Percentiles rank a stretch among this genome's conserved stretches.
Conservation (phyloP, 2,888 invertebrate species). For the Chaitophorus viminalis region DNA sequence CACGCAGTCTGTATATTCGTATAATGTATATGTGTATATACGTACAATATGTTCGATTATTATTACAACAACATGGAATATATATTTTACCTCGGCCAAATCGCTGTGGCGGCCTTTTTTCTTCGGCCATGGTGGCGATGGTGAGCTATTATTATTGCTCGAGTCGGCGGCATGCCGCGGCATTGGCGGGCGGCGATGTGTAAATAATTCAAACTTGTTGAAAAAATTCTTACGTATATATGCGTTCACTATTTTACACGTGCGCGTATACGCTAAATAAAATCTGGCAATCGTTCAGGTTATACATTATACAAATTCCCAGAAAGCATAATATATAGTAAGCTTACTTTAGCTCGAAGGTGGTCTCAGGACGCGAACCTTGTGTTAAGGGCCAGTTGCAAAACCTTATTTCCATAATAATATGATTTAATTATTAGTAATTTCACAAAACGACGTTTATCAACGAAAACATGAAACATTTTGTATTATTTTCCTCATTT, state of each 20-base stretch:
- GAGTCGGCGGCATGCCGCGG: slow-evolving; percentile 25
- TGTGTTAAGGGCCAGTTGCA: too few relatives aligned
- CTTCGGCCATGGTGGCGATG: not conserved
- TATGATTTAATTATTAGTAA: too few relatives aligned
- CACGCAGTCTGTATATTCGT: not conserved
- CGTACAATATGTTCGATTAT: not conserved
- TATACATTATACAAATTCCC: not conserved
- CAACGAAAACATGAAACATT: too few relatives aligned
- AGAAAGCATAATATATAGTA: not conserved
- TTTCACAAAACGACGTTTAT: too few relatives aligned
- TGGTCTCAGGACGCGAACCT: too few relatives aligned
- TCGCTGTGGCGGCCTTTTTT: slow-evolving; percentile 2
- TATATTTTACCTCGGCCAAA: slow-evolving; percentile 15
- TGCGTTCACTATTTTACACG: not conserved
- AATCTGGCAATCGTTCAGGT: slow-evolving; percentile 21
- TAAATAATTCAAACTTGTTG: slow-evolving; percentile 35
- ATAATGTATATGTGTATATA: not conserved
- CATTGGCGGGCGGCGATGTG: not conserved
- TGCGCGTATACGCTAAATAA: not conserved
- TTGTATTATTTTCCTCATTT: too few relatives aligned
- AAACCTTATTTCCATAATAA: too few relatives aligned
- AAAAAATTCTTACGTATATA: not conserved
- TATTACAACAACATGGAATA: slow-evolving; percentile 4
- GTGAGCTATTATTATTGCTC: slow-evolving; percentile 34
- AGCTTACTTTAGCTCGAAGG: not conserved